A percentile compares a stretch with the other conserved stretches of the same genome.
Evolutionary conservation across 2,797 vertebrate genomes (phyloP).

Genomic region (Varecia variegata): DNA sequence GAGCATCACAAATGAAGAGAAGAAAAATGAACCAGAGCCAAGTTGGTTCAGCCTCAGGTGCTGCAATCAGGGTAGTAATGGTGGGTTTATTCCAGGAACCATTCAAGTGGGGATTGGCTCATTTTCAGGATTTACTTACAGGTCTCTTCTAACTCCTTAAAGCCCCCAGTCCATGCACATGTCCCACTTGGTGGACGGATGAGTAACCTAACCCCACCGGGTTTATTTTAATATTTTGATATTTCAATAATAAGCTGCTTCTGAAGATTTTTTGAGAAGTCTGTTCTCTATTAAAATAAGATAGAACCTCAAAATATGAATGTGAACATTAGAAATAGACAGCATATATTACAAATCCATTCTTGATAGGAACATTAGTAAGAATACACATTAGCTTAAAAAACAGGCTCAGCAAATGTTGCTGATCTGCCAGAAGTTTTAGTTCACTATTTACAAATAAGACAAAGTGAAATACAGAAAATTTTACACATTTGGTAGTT

Average conservation of each 20-base stretch:
- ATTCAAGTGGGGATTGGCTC: constrained; percentile 69
- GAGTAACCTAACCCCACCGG: constrained; percentile 78
- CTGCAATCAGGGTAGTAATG: constrained; percentile 48
- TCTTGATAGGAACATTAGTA: constrained; percentile 88
- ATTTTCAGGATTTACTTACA: constrained; percentile 67
- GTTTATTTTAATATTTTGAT: constrained; percentile 78
- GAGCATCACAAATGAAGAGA: constrained; percentile 57
- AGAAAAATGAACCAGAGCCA: constrained; percentile 59
- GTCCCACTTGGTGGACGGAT: constrained; percentile 80
- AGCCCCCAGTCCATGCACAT: constrained; percentile 76
- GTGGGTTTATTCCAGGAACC: constrained; percentile 64
- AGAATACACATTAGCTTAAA: constrained; percentile 89
- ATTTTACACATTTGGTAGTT: constrained; percentile 89
- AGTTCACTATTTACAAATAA: constrained; percentile 90
- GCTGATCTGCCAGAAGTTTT: constrained; percentile 85
- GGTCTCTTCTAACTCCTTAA: constrained; percentile 72
- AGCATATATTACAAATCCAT: constrained; percentile 88
- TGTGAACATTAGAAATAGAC: constrained; percentile 87
- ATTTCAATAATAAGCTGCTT: constrained; percentile 85
- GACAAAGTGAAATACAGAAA: constrained; percentile 89
- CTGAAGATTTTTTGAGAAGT: constrained; percentile 85
- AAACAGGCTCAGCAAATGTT: constrained; percentile 88
- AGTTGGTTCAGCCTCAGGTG: constrained; percentile 41
- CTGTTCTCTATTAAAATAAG: constrained; percentile 86
- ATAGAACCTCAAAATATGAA: constrained; percentile 87